phyloP scores from a whole-genome alignment of 2,113 vertebrate genomes.

The Forbesichthys agassizii region DNA sequence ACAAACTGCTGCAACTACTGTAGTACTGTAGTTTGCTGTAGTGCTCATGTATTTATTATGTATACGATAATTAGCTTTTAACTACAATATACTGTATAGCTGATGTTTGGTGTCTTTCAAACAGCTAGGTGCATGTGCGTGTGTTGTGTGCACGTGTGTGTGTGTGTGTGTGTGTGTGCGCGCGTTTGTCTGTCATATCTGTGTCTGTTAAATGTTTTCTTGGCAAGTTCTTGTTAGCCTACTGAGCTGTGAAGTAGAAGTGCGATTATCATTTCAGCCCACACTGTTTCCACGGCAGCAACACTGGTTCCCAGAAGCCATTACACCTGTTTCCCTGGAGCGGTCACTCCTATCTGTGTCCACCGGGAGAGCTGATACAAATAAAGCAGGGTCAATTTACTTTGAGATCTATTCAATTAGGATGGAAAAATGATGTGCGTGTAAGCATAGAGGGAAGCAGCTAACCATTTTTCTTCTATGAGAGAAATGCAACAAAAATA shows the following conservation, averaged over 20 bases:
- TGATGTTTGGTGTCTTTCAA: no score
- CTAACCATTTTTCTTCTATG: no score
- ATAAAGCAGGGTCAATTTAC: constrained; percentile 30
- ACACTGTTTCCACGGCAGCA: constrained; percentile 53
- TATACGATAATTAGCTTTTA: no score
- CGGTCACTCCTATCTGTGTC: constrained; percentile 45
- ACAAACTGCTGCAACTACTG: no score
- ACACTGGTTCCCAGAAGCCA: constrained; percentile 49
- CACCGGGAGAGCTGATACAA: constrained; percentile 26
- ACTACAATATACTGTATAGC: no score
- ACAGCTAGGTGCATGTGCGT: not conserved
- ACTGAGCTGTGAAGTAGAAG: constrained; percentile 61
- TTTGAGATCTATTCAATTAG: not conserved
- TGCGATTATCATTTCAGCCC: constrained; percentile 62
- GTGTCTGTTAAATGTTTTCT: constrained; percentile 53
- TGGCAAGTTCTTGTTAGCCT: constrained; percentile 51
- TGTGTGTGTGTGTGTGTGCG: constrained; percentile 25
- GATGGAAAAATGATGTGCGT: no score
- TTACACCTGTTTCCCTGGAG: constrained; percentile 43
- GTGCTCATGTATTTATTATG: no score
- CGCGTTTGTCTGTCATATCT: not conserved
- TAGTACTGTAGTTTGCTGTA: no score
- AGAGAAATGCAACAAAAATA: no score
- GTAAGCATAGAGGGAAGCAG: no score
- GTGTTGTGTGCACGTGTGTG: not conserved